These are phyloP conservation scores for Lepidothrix coronata DNA, from an alignment of 2,113 vertebrate genomes.

Conservation along the genomic window DNA sequence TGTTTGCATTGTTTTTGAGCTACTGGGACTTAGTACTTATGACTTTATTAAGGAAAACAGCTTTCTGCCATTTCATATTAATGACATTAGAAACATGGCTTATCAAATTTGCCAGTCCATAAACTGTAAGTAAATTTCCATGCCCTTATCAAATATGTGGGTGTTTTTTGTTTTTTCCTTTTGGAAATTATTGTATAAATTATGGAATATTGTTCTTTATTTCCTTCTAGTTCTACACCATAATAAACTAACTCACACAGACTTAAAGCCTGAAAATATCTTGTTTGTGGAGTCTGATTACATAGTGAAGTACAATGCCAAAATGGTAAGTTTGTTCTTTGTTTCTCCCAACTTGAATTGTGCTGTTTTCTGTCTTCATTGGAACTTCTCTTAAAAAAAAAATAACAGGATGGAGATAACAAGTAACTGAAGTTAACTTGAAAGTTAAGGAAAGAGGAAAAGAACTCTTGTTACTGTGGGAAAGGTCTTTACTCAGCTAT, in stretches of 20 bases:
- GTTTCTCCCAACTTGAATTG: not conserved
- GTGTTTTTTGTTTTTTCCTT: not conserved
- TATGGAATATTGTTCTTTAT: not conserved
- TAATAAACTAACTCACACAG: conserved; percentile 95
- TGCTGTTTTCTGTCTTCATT: not conserved
- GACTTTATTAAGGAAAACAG: conserved; percentile 97
- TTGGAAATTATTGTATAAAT: not conserved
- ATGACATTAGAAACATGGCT: conserved; percentile 92
- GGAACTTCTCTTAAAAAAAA: not conserved
- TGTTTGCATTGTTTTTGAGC: conserved; percentile 92
- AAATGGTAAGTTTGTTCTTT: conserved; percentile 79
- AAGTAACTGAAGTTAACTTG: not conserved
- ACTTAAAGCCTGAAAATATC: conserved; percentile 97
- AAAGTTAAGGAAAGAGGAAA: not conserved
- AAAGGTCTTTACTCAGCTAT: not conserved
- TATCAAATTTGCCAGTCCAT: conserved; percentile 91
- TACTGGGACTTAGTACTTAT: conserved; percentile 95
- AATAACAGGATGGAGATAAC: fast-evolving
- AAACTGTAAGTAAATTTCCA: conserved; percentile 84
- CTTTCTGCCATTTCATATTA: conserved; percentile 91
- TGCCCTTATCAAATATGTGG: not conserved
- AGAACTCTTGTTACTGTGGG: not conserved
- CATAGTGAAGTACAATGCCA: conserved; percentile 86
- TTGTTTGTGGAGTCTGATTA: conserved; percentile 93
- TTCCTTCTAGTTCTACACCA: conserved; percentile 87